Base-by-base conservation (phyloP, 1,140 invertebrate genomes). In the Eriocheir sinensis region DNA sequence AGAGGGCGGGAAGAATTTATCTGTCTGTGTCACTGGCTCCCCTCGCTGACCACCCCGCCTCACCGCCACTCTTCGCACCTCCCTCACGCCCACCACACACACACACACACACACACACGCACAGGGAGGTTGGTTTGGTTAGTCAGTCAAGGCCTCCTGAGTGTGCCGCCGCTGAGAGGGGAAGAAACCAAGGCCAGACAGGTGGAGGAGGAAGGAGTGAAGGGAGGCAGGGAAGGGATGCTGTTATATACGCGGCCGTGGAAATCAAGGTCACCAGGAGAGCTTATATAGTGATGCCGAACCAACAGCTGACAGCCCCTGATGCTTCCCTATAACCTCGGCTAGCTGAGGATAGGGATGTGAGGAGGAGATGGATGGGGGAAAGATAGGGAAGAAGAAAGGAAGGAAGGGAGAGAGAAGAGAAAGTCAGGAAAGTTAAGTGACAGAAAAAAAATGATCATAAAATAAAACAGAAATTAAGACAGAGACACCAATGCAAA, bases 1-100 rank as follows among this genome's bases (percentile, higher is more conserved):
- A 40, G 91, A 15, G 44, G 48, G n/a, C 17, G 89, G 72, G 9
- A 60, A 32, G 91, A 60, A 83, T 91, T 30, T 30, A 91, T 92
- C 40, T 72, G 72, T 81, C 91, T 92, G 85, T 92, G 38, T 27
- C 48, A 34, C 92, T 83, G 38, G n/a, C n/a, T n/a, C 89, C 48
- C 81, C 48, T 44, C 32, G 44, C 34, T 34, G 41, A 34, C 79
- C 91, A 0, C 36, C 9, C 38, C 34, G 38, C 85, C 53, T 27
- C 53, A 72, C 53, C 53, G 12, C 53, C 53, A 12, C 53, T 72
- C 53, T 72, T 72, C 53, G 27, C 53, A 72, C 53, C 53, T 12
- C 53, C 12, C 53, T 27, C 12, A 0, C 3, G 30, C 80, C n/a
- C 80, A 3, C 12, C 81, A 85, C 34, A n/a, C 81, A 30, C 30